Evolutionary conservation across 2,888 invertebrate genomes (phyloP), one percentile per base, ranked within the genome.

Genomic region (Sesia apiformis): DNA sequence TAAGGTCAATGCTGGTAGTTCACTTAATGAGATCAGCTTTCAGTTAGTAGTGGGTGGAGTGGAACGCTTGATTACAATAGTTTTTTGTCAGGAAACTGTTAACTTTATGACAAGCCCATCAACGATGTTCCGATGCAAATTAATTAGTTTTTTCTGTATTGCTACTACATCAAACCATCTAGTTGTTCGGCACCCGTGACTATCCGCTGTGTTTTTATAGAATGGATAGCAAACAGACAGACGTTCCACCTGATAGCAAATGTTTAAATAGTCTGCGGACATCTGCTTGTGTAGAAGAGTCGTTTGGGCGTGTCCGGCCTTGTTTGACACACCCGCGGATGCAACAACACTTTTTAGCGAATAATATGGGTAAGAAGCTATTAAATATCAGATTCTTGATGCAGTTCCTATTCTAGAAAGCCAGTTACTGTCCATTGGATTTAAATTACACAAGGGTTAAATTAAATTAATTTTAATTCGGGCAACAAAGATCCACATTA

Each of bases 1-100:
- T 46, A 46, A 46, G 46, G 46, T 23, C 46, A 43, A 23, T 46
- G 46, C 7, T 23, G n/a, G 8, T 46, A 23, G 46, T 46, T 23
- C 8, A 46, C 8, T 23, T 46, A 46, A 8, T 46, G 46, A 46
- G 46, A 46, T 46, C 46, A 23, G 46, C 46, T 23, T 23, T 23
- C 23, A 23, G 23, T 23, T 4, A 46, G 46, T 46, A 46, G 46
- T 23, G 46, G 39, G 39, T 6, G 43, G 67, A 75, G 65, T 72
- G 71, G 66, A 76, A 76, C 75, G 64, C 66, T 65, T 62, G 68
- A 72, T 76, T 69, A 64, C 58, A 66, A 64, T 60, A 60, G 72
- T 74, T 23, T 80, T 78, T 81, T 73, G 63, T 52, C 55, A 78
- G 81, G 83, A 84, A 84, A 69, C 69, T 53, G 57, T 57, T 61